A percentile compares a stretch with the other conserved stretches of the same genome.
phyloP scores from a whole-genome alignment of 2,113 vertebrate species.

The Tragelaphus scriptus region DNA sequence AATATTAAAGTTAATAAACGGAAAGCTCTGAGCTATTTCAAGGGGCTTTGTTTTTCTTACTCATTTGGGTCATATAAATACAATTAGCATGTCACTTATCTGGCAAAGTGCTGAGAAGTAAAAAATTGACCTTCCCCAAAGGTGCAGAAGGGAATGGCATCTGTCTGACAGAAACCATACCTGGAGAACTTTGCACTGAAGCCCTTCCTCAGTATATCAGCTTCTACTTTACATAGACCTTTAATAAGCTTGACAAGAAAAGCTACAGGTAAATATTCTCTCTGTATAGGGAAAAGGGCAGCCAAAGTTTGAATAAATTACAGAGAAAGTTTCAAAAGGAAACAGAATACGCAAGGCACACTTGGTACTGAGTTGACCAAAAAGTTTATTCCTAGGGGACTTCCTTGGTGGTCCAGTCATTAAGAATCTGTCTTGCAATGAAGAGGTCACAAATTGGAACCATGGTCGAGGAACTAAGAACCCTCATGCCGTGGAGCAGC shows the following conservation, averaged over 20 bases:
- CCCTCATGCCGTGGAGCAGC: neutral
- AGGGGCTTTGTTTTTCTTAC: neutral
- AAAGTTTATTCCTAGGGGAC: neutral
- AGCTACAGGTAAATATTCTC: neutral
- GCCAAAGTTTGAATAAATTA: neutral
- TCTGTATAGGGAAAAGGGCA: neutral
- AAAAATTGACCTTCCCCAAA: neutral
- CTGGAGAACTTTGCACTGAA: neutral
- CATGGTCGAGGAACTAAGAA: neutral
- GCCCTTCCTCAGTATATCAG: too few species aligned
- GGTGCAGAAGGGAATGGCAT: neutral
- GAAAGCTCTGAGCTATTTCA: neutral
- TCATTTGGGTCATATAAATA: neutral
- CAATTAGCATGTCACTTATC: neutral
- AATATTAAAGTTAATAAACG: neutral
- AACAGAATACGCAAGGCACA: neutral
- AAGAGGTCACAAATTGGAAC: neutral
- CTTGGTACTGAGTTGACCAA: neutral
- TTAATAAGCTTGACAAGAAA: neutral
- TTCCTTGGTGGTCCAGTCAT: neutral
- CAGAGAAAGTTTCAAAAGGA: neutral
- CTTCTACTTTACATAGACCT: neutral
- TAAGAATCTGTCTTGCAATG: neutral
- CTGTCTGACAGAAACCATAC: neutral
- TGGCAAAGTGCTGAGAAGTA: neutral